A percentile compares a stretch with the other conserved stretches of the same genome.
Conservation (phyloP, 2,113 vertebrate genomes). For the Monopterus albus region DNA sequence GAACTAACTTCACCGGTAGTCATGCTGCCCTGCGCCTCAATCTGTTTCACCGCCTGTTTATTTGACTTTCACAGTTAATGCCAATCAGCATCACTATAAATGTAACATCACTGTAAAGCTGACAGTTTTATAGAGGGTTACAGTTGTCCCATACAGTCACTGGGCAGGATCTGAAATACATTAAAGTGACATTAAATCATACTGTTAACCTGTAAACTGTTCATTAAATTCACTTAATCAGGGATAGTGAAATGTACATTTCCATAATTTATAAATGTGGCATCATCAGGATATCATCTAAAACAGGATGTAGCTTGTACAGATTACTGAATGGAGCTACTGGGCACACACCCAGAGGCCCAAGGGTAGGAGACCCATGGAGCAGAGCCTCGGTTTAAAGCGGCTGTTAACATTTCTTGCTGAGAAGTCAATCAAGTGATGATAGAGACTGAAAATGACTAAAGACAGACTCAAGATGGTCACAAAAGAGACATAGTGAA, state of each 20-base stretch:
- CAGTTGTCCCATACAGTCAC: conserved; percentile 23
- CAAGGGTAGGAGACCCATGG: too few species aligned
- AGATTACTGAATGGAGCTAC: not conserved
- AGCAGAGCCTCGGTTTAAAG: not conserved
- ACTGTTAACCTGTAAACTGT: not conserved
- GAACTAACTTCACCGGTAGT: not conserved
- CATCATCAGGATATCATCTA: not conserved
- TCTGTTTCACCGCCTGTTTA: conserved; percentile 32
- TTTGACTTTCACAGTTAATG: conserved; percentile 45
- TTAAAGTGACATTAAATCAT: conserved; percentile 25
- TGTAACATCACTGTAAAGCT: conserved; percentile 43
- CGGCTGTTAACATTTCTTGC: not conserved
- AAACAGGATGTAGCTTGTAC: not conserved
- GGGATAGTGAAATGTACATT: not conserved
- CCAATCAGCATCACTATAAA: conserved; percentile 46
- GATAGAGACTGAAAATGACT: too few species aligned
- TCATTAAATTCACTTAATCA: not conserved
- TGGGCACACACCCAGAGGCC: too few species aligned
- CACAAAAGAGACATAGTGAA: too few species aligned
- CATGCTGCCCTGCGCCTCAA: conserved; percentile 18
- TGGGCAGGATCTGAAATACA: not conserved
- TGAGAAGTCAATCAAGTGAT: not conserved
- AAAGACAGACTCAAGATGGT: too few species aligned
- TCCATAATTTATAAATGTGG: not conserved
- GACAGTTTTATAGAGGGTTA: conserved; percentile 11